These are phyloP conservation scores for Bos javanicus DNA, from an alignment of 2,113 vertebrate genomes.

Conservation along the genomic window DNA sequence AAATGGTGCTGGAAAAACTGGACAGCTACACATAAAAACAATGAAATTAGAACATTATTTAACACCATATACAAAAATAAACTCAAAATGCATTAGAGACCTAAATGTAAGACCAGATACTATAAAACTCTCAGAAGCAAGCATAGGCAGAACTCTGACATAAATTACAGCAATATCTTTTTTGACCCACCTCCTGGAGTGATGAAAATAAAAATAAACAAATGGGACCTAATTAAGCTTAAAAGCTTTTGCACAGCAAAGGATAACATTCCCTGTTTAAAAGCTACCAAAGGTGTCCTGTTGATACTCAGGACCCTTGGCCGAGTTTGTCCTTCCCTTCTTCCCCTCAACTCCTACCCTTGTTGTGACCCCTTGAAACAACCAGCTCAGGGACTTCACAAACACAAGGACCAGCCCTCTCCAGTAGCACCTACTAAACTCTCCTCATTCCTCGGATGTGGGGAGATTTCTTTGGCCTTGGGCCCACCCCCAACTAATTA, in stretches of 20 bases:
- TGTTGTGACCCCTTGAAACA: not conserved
- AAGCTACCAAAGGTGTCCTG: not conserved
- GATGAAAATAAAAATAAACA: not conserved
- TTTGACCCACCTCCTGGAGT: not conserved
- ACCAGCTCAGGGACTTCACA: not conserved
- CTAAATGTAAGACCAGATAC: not conserved
- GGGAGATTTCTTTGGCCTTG: not conserved
- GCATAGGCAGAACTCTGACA: not conserved
- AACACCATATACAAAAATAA: not conserved
- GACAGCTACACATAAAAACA: not conserved
- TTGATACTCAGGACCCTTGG: not conserved
- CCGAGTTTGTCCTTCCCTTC: not conserved
- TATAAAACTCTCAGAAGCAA: not conserved
- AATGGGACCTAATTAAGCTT: not conserved
- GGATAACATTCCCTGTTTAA: not conserved
- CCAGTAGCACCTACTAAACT: not conserved
- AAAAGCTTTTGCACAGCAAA: not conserved
- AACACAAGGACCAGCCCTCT: not conserved
- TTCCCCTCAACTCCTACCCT: not conserved
- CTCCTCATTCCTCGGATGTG: not conserved
- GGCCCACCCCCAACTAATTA: not conserved
- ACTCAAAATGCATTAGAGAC: not conserved
- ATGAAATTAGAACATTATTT: not conserved
- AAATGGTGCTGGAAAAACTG: not conserved
- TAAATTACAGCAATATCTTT: not conserved